Evolutionary conservation across 2,888 invertebrate genomes (phyloP).

Genomic region (Crematogaster levior): DNA sequence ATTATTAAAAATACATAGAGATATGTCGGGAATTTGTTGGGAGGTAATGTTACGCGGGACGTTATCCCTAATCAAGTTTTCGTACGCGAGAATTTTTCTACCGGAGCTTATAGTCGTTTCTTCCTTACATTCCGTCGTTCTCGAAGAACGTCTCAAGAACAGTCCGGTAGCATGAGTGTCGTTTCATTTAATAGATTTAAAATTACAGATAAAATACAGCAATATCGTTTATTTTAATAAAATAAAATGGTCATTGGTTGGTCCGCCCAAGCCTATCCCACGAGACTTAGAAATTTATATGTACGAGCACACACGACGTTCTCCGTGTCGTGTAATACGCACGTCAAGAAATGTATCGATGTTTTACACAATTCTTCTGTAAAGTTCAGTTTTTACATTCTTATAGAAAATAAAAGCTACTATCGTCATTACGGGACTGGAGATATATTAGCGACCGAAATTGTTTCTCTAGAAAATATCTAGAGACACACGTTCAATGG

Average conservation of each 20-base stretch:
- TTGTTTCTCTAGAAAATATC: constrained; percentile 10
- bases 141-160: not conserved
- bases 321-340: not conserved
- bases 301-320: constrained; percentile 9
- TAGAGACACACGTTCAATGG: not conserved
- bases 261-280: constrained; percentile 40
- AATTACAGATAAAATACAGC: constrained; percentile 48
- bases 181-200: constrained; percentile 45
- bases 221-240: constrained; percentile 39
- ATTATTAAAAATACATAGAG: constrained; percentile 50
- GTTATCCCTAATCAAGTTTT: not conserved
- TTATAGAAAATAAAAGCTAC: constrained; percentile 32
- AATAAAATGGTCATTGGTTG: constrained; percentile 49
- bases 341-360: constrained; percentile 14
- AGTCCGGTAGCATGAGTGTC: not conserved
- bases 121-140: not conserved
- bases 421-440: not conserved
- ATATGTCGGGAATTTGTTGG: constrained; percentile 40
- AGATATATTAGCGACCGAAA: constrained; percentile 4
- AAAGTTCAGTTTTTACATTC: not conserved
- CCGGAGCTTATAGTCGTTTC: not conserved
- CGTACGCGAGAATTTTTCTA: not conserved
- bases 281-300: constrained; percentile 34
- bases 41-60: constrained; percentile 20
- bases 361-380: constrained; percentile 10